Evolutionary conservation across 1,140 invertebrate species (phyloP).

Genomic region (Plodia interpunctella): DNA sequence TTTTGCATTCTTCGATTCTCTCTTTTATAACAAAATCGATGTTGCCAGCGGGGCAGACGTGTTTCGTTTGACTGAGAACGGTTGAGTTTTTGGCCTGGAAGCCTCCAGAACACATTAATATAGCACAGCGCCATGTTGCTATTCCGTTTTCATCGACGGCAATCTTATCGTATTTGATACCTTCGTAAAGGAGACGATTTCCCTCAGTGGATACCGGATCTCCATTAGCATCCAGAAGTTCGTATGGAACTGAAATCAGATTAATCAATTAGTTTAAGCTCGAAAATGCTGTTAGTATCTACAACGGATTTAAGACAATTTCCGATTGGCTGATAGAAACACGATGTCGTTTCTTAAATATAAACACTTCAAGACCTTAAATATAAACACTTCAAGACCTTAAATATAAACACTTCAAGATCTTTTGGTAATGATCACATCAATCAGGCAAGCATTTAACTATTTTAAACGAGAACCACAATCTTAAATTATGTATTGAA

Average conservation of each 20-base stretch:
- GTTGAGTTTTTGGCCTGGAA: not conserved
- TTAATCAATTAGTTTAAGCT: not conserved
- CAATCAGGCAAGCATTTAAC: too few relatives aligned
- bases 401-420: too few relatives aligned
- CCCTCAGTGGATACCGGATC: not conserved
- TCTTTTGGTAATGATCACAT: too few relatives aligned
- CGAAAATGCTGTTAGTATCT: not conserved
- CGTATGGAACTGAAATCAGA: not conserved
- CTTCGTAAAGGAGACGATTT: not conserved
- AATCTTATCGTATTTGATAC: not conserved
- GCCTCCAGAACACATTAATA: not conserved
- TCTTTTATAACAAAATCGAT: not conserved
- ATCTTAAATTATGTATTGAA: too few relatives aligned
- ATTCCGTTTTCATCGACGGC: not conserved
- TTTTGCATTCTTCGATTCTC: not conserved
- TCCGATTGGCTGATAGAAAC: too few relatives aligned
- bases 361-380: too few relatives aligned
- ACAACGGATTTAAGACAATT: too few relatives aligned
- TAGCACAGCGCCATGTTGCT: not conserved
- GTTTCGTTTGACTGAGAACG: not conserved
- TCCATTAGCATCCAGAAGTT: not conserved
- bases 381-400: too few relatives aligned
- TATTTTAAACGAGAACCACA: too few relatives aligned
- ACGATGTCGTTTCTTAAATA: too few relatives aligned
- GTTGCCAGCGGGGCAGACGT: not conserved